Evolutionary conservation across 2,888 invertebrate species (phyloP), one percentile per base, ranked within the genome.

Genomic region (Drosophila buzzatii): DNA sequence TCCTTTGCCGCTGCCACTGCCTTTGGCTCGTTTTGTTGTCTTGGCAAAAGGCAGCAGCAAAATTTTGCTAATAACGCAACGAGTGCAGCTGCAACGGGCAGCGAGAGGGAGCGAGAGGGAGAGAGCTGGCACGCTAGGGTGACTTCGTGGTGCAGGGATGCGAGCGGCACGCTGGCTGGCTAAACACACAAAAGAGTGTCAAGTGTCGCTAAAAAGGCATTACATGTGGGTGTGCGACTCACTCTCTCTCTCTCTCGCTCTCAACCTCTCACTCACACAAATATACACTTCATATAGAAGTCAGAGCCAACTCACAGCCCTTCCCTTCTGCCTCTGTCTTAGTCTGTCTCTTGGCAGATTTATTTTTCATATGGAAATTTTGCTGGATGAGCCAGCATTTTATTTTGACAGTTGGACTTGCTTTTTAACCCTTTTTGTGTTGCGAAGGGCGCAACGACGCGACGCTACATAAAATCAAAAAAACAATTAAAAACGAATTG

Each of bases 111-210:
- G n/a, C 1, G 42, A 2, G 37, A 9, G 18, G n/a, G 16, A 52
- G 58, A 18, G 57, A 41, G 31, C 3, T n/a, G 49, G 49, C n/a
- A n/a, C 42, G 31, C 47, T n/a, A 53, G 81, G 67, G 72, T 77
- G 55, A 61, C 68, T 65, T 31, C 37, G 20, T 44, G 67, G 67
- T 33, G 64, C 47, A 81, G 82, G 88, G 68, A 65, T 81, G 86
- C 60, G 66, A 51, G 66, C 63, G 62, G 60, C 66, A 63, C 76
- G 85, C 76, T 61, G 85, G 58, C 72, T 82, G 81, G 71, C 86
- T 80, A 78, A 90, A 90, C 70, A 90, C 70, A 90, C 86, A 86
- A 86, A 86, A 88, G 89, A 86, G 89, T 85, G 85, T 85, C 90
- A 90, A 90, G 85, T 89, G 90, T 89, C 84, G 83, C 81, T 79